Percentiles rank a stretch among this genome's conserved stretches.
Evolutionary conservation across 2,113 vertebrate species (phyloP).

Genomic region (Columba livia): DNA sequence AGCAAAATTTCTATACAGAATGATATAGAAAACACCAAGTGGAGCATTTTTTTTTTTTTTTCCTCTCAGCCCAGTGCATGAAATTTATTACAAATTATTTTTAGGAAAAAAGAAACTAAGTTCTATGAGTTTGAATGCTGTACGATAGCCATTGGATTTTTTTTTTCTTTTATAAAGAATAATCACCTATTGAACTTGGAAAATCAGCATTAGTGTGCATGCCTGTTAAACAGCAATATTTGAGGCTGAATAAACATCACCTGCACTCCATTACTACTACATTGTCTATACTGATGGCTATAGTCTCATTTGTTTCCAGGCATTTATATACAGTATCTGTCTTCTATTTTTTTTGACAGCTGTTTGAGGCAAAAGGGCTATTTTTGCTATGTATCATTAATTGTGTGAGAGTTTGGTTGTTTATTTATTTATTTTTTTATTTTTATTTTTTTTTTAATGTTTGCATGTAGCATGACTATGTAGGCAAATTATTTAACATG

Average conservation of each 20-base stretch:
- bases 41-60: background rate
- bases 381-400: background rate
- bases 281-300: background rate
- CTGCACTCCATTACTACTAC: background rate
- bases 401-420: background rate
- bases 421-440: background rate
- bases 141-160: background rate
- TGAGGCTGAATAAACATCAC: background rate
- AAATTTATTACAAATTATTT: background rate
- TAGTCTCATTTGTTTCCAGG: background rate
- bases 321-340: background rate
- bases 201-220: background rate
- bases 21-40: background rate
- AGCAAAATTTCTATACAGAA: background rate
- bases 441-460: background rate
- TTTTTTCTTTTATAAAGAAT: background rate
- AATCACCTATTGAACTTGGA: background rate
- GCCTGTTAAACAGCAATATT: background rate
- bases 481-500: background rate
- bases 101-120: background rate
- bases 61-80: rapidly evolving
- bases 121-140: background rate
- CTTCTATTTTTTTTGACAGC: background rate
- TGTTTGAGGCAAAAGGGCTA: background rate
- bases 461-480: background rate